Conservation (phyloP, 2,113 vertebrate species). For the Oriolus oriolus region DNA sequence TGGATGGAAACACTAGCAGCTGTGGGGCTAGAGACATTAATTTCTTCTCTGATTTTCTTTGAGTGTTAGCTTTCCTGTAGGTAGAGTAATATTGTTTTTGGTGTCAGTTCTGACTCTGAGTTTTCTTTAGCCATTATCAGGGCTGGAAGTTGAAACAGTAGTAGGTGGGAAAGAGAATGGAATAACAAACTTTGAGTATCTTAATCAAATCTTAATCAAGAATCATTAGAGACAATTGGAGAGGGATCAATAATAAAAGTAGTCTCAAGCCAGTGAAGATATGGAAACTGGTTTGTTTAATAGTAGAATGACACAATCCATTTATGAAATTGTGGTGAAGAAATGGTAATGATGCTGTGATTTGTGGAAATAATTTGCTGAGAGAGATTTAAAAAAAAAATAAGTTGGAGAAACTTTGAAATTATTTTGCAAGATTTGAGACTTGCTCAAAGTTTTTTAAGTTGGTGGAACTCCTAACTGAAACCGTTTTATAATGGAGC, state of each 20-base stretch:
- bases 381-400: neutral
- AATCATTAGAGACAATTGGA: neutral
- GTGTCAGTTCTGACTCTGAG: neutral
- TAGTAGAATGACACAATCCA: no score
- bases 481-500: neutral
- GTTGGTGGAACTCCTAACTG: neutral
- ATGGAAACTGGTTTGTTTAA: neutral
- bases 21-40: neutral
- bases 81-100: neutral
- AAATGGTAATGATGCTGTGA: neutral
- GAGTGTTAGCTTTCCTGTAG: neutral
- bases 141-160: neutral
- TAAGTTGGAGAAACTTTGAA: neutral
- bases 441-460: neutral
- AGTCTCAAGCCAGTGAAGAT: neutral
- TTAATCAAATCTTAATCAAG: neutral
- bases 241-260: neutral
- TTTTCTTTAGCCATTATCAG: neutral
- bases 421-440: neutral
- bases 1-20: neutral
- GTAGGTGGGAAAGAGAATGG: neutral
- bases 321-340: neutral
- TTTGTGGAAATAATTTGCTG: neutral
- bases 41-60: neutral
- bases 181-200: neutral